Percentiles rank a stretch among this genome's conserved stretches.
These are phyloP conservation scores for Cirrhinus molitorella DNA, from an alignment of 2,797 vertebrate genomes.

Conservation along the genomic window DNA sequence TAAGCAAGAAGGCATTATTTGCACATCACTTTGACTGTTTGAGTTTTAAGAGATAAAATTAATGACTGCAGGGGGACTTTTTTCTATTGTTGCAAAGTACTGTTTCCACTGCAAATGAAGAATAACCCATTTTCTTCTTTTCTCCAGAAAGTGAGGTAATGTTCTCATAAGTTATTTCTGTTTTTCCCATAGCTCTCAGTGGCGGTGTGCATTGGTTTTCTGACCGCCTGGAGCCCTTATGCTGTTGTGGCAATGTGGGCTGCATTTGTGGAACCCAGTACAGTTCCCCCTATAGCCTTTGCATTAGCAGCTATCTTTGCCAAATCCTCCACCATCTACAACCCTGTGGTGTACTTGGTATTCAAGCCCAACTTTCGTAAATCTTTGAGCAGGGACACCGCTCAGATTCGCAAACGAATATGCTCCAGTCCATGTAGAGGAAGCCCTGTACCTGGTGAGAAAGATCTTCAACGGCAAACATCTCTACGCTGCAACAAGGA, in stretches of 20 bases:
- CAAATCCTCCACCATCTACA: slow-evolving; percentile 89
- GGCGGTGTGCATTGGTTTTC: slow-evolving; percentile 86
- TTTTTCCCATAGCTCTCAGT: slow-evolving; percentile 78
- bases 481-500: slow-evolving; percentile 69
- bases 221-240: slow-evolving; percentile 86
- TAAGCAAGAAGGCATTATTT: background rate
- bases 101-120: background rate
- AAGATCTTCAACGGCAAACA: slow-evolving; percentile 60
- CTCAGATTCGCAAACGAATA: slow-evolving; percentile 72
- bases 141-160: background rate
- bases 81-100: background rate
- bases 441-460: slow-evolving; percentile 57
- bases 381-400: slow-evolving; percentile 78
- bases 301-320: slow-evolving; percentile 83
- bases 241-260: slow-evolving; percentile 84
- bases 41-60: background rate
- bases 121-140: background rate
- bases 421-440: slow-evolving; percentile 68
- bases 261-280: slow-evolving; percentile 75
- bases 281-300: slow-evolving; percentile 79
- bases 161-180: background rate
- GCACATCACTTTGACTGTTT: background rate
- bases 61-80: background rate
- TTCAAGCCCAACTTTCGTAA: slow-evolving; percentile 87
- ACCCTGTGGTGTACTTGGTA: slow-evolving; percentile 85